Conservation (phyloP, 2,888 invertebrate genomes). For the Agrochola lota region DNA sequence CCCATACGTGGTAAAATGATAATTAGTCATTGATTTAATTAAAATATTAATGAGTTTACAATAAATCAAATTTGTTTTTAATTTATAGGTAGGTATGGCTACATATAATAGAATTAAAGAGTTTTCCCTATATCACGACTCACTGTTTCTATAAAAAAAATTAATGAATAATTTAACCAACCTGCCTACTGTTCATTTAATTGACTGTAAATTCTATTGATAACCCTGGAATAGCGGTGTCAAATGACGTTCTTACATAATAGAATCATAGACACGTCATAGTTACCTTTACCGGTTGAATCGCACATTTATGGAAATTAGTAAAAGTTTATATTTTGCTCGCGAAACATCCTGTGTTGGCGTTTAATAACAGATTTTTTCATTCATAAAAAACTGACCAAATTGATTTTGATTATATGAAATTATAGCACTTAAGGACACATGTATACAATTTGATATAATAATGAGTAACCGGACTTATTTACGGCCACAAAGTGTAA, state of each 20-base stretch:
- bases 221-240: slow-evolving; percentile 35
- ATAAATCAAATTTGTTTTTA: background rate
- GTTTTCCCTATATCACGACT: background rate
- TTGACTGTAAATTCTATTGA: background rate
- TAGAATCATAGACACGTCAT: slow-evolving; percentile 60
- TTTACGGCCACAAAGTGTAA: slow-evolving; percentile 37
- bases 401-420: slow-evolving; percentile 64
- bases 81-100: background rate
- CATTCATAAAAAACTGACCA: slow-evolving; percentile 30
- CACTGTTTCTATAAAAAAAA: background rate
- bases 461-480: slow-evolving; percentile 46
- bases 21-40: background rate
- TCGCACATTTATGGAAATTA: slow-evolving; percentile 75
- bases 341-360: slow-evolving; percentile 65
- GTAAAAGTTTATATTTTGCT: slow-evolving; percentile 73
- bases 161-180: background rate
- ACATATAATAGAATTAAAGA: background rate
- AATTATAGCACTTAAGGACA: slow-evolving; percentile 55
- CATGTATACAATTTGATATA: slow-evolving; percentile 47
- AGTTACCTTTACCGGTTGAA: slow-evolving; percentile 72
- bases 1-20: background rate
- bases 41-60: background rate
- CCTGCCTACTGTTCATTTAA: background rate
- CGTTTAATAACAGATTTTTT: slow-evolving; percentile 63
- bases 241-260: slow-evolving; percentile 73